Evolutionary conservation across 2,888 invertebrate species (phyloP).

Genomic region (Zele albiditarsus): DNA sequence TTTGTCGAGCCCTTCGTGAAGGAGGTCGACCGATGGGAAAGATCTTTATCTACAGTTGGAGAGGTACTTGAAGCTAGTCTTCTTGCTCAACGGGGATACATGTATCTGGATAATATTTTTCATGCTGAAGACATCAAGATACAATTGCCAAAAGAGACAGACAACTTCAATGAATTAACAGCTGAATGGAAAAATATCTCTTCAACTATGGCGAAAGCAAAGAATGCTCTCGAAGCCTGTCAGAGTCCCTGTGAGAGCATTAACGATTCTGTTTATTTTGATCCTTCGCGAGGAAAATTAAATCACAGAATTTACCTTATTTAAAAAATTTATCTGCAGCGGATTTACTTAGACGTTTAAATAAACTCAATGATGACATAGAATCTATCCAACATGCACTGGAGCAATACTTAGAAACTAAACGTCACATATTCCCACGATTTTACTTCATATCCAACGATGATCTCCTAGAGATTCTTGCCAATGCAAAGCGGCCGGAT

Average conservation of each 20-base stretch:
- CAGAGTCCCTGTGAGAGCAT: slow-evolving; percentile 68
- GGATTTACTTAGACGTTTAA: slow-evolving; percentile 80
- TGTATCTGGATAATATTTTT: slow-evolving; percentile 93
- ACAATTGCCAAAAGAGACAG: slow-evolving; percentile 85
- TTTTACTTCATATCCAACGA: slow-evolving; percentile 90
- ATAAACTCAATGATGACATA: slow-evolving; percentile 82
- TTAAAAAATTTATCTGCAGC: slow-evolving; percentile 52
- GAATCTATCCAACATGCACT: slow-evolving; percentile 88
- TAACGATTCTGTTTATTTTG: slow-evolving; percentile 48
- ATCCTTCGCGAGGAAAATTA: background rate
- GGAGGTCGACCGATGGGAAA: slow-evolving; percentile 91
- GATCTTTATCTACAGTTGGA: slow-evolving; percentile 84
- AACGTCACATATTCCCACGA: slow-evolving; percentile 89
- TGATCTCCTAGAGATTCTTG: slow-evolving; percentile 88
- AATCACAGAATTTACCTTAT: slow-evolving; percentile 1
- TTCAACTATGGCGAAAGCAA: slow-evolving; percentile 57
- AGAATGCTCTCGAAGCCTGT: slow-evolving; percentile 59
- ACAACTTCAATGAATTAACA: slow-evolving; percentile 84
- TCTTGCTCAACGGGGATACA: slow-evolving; percentile 88
- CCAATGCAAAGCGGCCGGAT: slow-evolving; percentile 88
- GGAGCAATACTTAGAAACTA: slow-evolving; percentile 90
- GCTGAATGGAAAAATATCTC: slow-evolving; percentile 64
- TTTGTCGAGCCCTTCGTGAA: slow-evolving; percentile 90
- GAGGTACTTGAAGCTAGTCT: slow-evolving; percentile 87
- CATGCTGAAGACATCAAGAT: slow-evolving; percentile 89